Conservation (phyloP, 35 echinoderm and acorn worm species). For the Apostichopus japonicus region DNA sequence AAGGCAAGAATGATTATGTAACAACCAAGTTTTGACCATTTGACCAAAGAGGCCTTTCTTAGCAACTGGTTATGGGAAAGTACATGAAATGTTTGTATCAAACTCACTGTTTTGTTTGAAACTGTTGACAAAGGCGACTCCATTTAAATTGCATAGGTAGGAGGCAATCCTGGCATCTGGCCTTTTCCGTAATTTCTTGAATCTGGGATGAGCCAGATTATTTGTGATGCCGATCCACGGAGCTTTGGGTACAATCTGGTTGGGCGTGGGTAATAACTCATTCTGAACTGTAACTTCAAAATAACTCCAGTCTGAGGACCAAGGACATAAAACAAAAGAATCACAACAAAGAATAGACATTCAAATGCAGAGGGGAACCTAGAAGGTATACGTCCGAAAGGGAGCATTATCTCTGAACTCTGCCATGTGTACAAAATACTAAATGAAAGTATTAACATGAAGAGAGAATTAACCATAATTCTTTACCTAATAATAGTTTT, state of each 20-base stretch:
- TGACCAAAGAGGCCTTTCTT: too few species aligned
- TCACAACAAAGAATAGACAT: neutral
- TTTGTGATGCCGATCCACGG: conserved; percentile 81
- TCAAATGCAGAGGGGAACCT: too few species aligned
- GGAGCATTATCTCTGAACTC: too few species aligned
- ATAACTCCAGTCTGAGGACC: conserved; percentile 77
- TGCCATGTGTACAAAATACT: too few species aligned
- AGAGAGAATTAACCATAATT: too few species aligned
- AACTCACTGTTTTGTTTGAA: conserved; percentile 71
- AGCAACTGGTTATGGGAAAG: too few species aligned
- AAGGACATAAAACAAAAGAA: neutral
- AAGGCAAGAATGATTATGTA: too few species aligned
- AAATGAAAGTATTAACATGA: too few species aligned
- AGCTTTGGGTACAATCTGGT: conserved; percentile 63
- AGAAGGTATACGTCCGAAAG: too few species aligned
- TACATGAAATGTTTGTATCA: too few species aligned
- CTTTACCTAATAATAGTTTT: too few species aligned
- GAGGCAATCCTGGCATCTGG: conserved; percentile 55
- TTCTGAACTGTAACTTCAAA: conserved; percentile 78
- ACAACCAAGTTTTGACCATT: too few species aligned
- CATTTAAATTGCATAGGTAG: conserved; percentile 80
- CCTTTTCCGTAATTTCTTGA: conserved; percentile 59
- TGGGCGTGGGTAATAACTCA: conserved; percentile 34
- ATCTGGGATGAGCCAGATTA: conserved; percentile 38
- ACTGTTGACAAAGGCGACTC: conserved; percentile 72